Base-by-base conservation (phyloP, 1,140 invertebrate species). In the Andricus grossulariae region DNA sequence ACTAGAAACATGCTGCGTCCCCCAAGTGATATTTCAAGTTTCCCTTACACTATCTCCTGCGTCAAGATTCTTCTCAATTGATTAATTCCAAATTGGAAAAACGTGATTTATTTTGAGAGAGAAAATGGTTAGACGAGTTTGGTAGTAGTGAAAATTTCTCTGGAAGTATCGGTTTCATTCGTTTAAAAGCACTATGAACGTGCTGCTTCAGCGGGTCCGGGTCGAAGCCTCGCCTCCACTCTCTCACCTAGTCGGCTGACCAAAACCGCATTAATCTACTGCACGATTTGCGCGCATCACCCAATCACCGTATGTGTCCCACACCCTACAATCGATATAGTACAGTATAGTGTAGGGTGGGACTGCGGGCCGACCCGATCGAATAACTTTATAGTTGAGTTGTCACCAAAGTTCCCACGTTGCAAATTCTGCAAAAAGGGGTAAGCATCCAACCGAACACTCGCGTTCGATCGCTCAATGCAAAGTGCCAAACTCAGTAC, bases 241-340 rank as follows among this genome's bases (percentile, higher is more conserved):
- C 57, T 66, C 57, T 66, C 57, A 66, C 57, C 57, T 66, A 66
- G 57, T 32, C 57, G 57, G 57, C 57, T 66, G 57, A 66, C 57
- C 57, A 66, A 66, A 66, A 66, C 57, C 57, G 57, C 57, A 66
- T 66, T 66, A 66, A 66, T 66, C 57, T 66, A 66, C 57, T 66
- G 57, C 57, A 66, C 57, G 57, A 66, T 66, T 66, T 66, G 57
- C 32, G 57, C 57, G 32, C 57, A 66, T 66, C 57, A 32, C 13
- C 57, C 21, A 66, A 32, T 66, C 57, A 66, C 55, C 55, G 55
- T 60, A 60, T 60, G 57, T 66, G 57, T 32, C 57, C 57, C 32
- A 66, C 57, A 39, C 57, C 32, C 57, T 11, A 39, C 57, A 15
- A 54, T 54, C 52, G 19, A 54, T 19, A 54, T 25, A 32, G 21